Percentiles rank a stretch among this genome's conserved stretches.
Conservation (phyloP, 2,888 invertebrate genomes). For the Cataglyphis livida region DNA sequence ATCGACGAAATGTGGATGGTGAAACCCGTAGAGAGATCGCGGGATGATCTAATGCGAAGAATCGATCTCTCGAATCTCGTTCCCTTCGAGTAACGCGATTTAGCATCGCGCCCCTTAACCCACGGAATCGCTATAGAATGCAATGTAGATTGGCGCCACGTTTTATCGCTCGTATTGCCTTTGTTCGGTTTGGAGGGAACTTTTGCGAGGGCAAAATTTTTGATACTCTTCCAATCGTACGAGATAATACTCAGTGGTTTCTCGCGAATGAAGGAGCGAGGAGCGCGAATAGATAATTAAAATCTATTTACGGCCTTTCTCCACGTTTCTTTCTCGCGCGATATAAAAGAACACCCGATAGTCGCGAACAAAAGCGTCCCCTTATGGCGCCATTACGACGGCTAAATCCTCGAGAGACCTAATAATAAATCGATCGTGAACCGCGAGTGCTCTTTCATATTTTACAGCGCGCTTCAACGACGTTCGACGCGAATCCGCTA, state of each 20-base stretch:
- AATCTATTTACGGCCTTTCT: neutral
- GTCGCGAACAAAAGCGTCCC: constrained; percentile 41
- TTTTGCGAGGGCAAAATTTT: neutral
- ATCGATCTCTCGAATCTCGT: constrained; percentile 17
- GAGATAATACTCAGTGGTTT: neutral
- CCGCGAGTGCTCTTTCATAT: constrained; percentile 45
- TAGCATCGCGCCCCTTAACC: neutral
- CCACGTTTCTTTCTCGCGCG: neutral
- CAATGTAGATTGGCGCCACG: neutral
- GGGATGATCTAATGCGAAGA: neutral
- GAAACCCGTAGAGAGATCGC: neutral
- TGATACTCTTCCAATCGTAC: neutral
- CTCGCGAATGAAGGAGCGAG: neutral
- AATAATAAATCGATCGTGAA: constrained; percentile 55
- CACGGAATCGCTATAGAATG: neutral
- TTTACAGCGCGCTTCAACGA: constrained; percentile 31
- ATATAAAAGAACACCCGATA: constrained; percentile 35
- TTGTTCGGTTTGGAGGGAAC: neutral
- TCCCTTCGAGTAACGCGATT: neutral
- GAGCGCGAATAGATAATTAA: constrained; percentile 36
- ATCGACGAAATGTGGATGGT: constrained; percentile 17
- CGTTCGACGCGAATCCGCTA: constrained; percentile 15
- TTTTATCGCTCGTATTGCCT: neutral
- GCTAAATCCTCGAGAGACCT: constrained; percentile 45
- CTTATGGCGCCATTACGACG: constrained; percentile 28